Base-by-base conservation (phyloP, 2,113 vertebrate species). In the Pseudorasbora parva region DNA sequence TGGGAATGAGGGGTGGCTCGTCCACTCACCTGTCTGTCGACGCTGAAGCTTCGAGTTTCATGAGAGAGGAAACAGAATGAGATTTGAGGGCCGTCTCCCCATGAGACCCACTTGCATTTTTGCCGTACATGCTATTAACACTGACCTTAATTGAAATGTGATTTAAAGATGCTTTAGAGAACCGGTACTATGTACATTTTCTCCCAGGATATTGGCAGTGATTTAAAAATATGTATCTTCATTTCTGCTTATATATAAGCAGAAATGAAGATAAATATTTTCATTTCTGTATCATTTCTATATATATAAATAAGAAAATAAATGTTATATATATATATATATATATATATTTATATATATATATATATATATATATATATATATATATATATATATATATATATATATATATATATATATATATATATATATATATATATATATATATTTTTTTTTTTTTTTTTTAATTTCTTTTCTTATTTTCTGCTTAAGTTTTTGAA, bases 1-100 rank as follows among this genome's bases (percentile, higher is more conserved):
- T 69, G 78, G 82, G 78, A 66, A 73, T 15, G 23, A 81, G 78
- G 68, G 74, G 78, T 68, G 76, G 82, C 49, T 86, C 19, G 12
- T 37, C 33, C 23, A 64, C 59, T 66, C 82, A 76, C 60, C 59
- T 17, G 11, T 81, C 78, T 59, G 41, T 81, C 78, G n/a, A 81
- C 78, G 8, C 72, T 14, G 7, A 27, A 37, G 57, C 45, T 49
- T 76, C 79, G 17, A 54, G 41, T 84, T 74, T 84, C 83, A 84
- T 62, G 1, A 37, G 45, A 81, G 47, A 25, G 23, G 60, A 66
- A 56, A n/a, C 62, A 23, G 2, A 62, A 19, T 21, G 77, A 47
- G 37, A 62, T 47, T 62, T 10, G 9, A 81, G 60, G 45, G 27
- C 27, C 78, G 7, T 41, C 27, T 27, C 23, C 62, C 30, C 47